Evolutionary conservation across 2,113 vertebrate species (phyloP).

Genomic region (Dicrurus megarhynchus): DNA sequence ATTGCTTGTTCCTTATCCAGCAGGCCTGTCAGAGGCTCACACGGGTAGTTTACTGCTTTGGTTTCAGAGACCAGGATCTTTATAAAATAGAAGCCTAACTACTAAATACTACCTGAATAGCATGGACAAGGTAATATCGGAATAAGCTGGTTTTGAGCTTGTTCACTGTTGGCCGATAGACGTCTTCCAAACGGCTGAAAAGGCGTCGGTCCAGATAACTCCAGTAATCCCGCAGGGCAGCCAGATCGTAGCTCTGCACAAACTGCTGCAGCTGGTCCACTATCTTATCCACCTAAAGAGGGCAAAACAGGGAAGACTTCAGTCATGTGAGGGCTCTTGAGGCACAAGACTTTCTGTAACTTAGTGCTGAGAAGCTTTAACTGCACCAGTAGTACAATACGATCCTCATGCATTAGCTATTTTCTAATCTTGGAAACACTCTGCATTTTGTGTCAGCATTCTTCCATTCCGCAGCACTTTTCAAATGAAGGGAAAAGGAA

Average conservation of each 20-base stretch:
- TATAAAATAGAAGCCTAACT: neutral
- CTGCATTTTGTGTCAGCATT: neutral
- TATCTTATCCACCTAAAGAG: conserved; percentile 91
- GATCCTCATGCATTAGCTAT: neutral
- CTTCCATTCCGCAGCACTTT: neutral
- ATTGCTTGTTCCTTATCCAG: neutral
- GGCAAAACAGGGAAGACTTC: neutral
- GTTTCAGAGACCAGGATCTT: neutral
- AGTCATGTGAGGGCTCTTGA: neutral
- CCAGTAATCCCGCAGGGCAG: conserved; percentile 92
- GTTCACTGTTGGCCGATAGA: conserved; percentile 89
- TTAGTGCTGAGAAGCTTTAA: neutral
- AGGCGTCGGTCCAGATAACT: conserved; percentile 88
- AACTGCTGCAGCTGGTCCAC: conserved; percentile 93
- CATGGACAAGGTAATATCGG: conserved; percentile 89
- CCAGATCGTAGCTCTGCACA: conserved; percentile 86
- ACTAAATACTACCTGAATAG: conserved; percentile 76
- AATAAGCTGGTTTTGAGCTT: conserved; percentile 94
- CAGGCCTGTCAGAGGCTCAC: neutral
- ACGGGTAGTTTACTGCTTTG: neutral
- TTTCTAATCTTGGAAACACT: neutral
- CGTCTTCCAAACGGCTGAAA: conserved; percentile 91
- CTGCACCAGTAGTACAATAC: neutral
- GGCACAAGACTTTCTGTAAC: neutral
- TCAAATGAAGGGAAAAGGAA: neutral